These are phyloP conservation scores for Mungos mungo DNA, from an alignment of 2,113 vertebrate genomes.

Conservation along the genomic window DNA sequence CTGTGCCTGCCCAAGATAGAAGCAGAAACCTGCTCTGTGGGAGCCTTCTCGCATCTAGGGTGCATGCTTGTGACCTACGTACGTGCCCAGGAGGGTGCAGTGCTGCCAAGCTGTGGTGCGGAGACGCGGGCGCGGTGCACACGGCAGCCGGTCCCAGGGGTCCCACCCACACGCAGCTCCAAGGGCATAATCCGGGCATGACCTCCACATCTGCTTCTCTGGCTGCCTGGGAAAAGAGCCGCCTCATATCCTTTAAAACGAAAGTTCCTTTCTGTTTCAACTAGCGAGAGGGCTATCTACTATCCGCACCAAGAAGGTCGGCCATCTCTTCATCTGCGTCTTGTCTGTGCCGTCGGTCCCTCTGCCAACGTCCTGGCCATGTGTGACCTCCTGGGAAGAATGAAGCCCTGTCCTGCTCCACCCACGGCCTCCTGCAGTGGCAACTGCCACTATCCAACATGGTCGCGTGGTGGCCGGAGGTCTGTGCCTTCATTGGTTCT, in stretches of 20 bases:
- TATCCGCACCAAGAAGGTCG: background rate
- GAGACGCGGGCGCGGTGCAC: background rate
- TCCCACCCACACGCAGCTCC: background rate
- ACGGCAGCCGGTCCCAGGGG: background rate
- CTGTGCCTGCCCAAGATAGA: background rate
- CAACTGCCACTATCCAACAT: background rate
- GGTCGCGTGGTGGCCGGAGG: background rate
- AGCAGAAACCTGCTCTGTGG: background rate
- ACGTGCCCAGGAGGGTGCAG: rapidly evolving
- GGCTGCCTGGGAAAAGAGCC: background rate
- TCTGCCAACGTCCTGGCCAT: background rate
- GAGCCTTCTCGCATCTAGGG: background rate
- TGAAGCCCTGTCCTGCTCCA: background rate
- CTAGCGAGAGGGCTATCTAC: background rate
- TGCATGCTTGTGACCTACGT: background rate
- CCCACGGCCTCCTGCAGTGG: background rate
- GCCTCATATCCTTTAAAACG: background rate
- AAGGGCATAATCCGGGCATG: background rate
- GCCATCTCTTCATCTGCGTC: background rate
- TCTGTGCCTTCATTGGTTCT: background rate
- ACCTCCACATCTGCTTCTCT: background rate
- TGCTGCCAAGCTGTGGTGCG: background rate
- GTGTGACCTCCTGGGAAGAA: background rate
- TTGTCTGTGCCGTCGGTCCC: background rate
- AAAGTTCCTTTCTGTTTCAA: background rate